phyloP scores from a whole-genome alignment of 1,140 invertebrate species.

The Drosophila saltans region DNA sequence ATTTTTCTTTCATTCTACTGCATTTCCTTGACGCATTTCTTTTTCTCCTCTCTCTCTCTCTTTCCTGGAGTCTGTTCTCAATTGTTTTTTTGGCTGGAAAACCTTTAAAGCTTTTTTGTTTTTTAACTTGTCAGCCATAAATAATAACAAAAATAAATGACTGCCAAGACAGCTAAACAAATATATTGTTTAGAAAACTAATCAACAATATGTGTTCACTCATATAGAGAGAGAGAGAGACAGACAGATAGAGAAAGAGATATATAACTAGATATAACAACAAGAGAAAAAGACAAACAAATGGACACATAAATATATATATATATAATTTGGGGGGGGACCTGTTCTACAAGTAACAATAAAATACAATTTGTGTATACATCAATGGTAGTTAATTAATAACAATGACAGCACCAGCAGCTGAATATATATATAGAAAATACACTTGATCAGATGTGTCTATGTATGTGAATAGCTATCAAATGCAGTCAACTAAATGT shows the following conservation, averaged over 20 bases:
- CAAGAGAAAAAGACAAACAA: background rate
- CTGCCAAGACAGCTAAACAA: constrained; percentile 70
- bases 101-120: constrained; percentile 3
- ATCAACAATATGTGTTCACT: constrained; percentile 47
- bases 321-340: constrained; percentile 6
- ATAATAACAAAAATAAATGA: constrained; percentile 55
- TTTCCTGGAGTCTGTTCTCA: constrained; percentile 5
- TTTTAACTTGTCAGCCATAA: constrained; percentile 34
- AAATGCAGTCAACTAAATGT: constrained; percentile 3
- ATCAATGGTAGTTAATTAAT: constrained; percentile 69
- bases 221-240: constrained; percentile 1
- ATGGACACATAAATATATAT: background rate
- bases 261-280: constrained; percentile 36
- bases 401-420: constrained; percentile 49
- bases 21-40: constrained; percentile 65
- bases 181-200: constrained; percentile 70
- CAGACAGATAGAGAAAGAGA: constrained; percentile 13
- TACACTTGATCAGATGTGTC: background rate
- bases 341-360: constrained; percentile 55
- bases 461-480: background rate
- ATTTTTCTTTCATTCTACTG: constrained; percentile 39
- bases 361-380: constrained; percentile 31
- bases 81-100: constrained; percentile 18
- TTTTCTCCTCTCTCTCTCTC: background rate
- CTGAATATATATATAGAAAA: constrained; percentile 23